Percentiles rank a stretch among this genome's conserved stretches.
Conservation (phyloP, 2,113 vertebrate species). For the Eleginops maclovinus region DNA sequence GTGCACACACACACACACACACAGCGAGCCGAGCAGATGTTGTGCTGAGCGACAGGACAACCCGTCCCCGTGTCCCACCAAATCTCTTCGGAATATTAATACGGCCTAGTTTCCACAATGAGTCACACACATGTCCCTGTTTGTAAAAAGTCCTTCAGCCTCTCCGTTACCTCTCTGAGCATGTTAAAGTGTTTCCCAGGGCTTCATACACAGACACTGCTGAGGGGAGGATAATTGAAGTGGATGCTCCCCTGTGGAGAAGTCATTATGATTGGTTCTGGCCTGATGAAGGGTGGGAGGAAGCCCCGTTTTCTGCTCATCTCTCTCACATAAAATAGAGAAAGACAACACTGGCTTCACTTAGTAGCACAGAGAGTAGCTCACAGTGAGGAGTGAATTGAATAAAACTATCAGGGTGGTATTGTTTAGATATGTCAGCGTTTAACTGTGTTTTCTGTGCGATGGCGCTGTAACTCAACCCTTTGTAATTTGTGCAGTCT, state of each 20-base stretch:
- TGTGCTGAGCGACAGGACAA: conserved; percentile 51
- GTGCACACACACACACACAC: background rate
- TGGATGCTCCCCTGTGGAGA: conserved; percentile 69
- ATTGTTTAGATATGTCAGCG: conserved; percentile 31
- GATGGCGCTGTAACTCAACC: conserved; percentile 43
- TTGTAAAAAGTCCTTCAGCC: conserved; percentile 35
- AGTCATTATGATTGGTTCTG: conserved; percentile 76
- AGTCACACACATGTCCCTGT: conserved; percentile 42
- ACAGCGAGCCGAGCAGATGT: conserved; percentile 64
- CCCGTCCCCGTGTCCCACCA: conserved; percentile 52
- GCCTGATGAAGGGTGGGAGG: conserved; percentile 53
- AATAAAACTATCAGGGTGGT: conserved; percentile 21
- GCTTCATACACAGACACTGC: conserved; percentile 41
- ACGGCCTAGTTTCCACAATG: conserved; percentile 56
- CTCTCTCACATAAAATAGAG: conserved; percentile 35
- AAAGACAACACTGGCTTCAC: conserved; percentile 20
- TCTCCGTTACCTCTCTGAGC: conserved; percentile 40
- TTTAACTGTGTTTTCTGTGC: conserved; percentile 40
- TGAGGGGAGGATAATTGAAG: conserved; percentile 63
- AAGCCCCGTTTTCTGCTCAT: conserved; percentile 47
- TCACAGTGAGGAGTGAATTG: conserved; percentile 9
- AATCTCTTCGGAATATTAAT: conserved; percentile 64
- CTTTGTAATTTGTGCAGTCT: conserved; percentile 61
- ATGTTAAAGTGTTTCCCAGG: conserved; percentile 50
- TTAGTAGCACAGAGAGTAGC: conserved; percentile 17